Conservation (phyloP, 1,140 invertebrate species). For the Hyphantria cunea region DNA sequence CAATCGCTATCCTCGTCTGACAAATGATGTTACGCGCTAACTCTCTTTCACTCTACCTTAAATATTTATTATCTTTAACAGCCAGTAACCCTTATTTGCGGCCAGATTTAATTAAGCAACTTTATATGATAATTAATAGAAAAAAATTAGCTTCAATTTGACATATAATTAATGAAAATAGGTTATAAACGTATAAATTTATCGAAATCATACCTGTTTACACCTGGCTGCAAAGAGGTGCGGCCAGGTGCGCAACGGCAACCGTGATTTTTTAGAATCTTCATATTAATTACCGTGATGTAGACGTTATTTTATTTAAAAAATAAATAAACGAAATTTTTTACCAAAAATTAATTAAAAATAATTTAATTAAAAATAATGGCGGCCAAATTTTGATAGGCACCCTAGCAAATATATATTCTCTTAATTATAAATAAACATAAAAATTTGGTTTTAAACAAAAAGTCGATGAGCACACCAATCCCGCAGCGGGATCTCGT, state of each 20-base stretch:
- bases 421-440: neutral
- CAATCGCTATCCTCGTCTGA: too few species aligned
- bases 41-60: too few species aligned
- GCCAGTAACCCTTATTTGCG: neutral
- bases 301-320: neutral
- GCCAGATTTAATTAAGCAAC: constrained; percentile 5
- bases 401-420: neutral
- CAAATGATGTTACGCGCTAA: too few species aligned
- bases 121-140: constrained; percentile 5
- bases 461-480: neutral
- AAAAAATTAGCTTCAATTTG: constrained; percentile 32
- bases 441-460: neutral
- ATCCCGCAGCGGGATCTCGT: neutral
- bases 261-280: too few species aligned
- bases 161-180: constrained; percentile 20
- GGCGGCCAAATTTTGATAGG: neutral
- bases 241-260: too few species aligned
- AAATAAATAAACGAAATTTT: neutral
- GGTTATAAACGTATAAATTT: constrained; percentile 10
- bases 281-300: neutral
- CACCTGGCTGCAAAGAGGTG: constrained; percentile 2
- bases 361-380: constrained; percentile 7
- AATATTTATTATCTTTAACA: too few species aligned
- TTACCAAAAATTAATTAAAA: constrained; percentile 6
- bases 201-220: constrained; percentile 23